These are phyloP conservation scores for Motacilla tschutschensis DNA, from an alignment of 2,113 vertebrate species.

Conservation along the genomic window DNA sequence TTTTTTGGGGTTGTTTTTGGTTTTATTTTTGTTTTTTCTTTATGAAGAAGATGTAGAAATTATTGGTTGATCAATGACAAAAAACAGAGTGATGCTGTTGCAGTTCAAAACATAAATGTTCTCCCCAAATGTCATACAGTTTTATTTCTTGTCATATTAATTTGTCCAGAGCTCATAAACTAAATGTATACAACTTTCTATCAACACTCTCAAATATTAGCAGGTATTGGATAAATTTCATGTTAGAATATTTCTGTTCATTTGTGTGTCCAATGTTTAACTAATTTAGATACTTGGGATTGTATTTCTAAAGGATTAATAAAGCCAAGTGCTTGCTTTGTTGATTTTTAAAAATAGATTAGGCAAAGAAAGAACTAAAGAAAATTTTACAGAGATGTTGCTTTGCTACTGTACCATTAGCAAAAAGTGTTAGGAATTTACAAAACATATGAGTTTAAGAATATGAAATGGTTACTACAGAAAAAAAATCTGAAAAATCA, in stretches of 20 bases:
- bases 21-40: neutral
- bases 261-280: neutral
- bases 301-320: neutral
- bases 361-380: neutral
- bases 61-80: neutral
- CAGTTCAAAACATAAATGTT: neutral
- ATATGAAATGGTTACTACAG: fast-evolving
- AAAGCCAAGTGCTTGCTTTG: neutral
- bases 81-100: neutral
- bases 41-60: neutral
- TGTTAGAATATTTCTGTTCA: neutral
- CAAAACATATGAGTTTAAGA: neutral
- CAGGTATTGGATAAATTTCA: neutral
- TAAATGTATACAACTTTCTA: neutral
- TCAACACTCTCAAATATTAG: neutral
- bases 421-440: neutral
- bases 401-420: neutral
- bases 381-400: neutral
- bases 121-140: neutral
- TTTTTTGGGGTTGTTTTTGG: neutral
- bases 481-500: neutral
- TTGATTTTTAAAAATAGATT: neutral
- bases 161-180: neutral
- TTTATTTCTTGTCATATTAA: neutral
- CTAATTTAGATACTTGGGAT: neutral